Evolutionary conservation across 1,140 invertebrate genomes (phyloP).

Genomic region (Anagrus nilaparvatae): DNA sequence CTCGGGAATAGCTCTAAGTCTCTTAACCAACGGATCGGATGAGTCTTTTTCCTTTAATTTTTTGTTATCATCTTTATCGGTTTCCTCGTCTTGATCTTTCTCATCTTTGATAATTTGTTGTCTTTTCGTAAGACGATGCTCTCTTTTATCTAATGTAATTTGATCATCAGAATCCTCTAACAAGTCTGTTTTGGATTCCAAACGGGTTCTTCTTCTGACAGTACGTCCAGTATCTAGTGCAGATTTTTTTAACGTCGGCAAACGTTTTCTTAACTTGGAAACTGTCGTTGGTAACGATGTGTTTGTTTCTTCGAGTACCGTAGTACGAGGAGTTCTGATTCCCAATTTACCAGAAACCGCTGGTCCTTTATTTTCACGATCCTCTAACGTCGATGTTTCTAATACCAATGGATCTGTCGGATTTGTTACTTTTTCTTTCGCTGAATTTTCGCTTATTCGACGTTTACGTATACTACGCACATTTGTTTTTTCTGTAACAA

Average conservation of each 20-base stretch:
- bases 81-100: conserved; percentile 12
- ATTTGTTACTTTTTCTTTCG: conserved; percentile 22
- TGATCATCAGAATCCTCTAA: conserved; percentile 16
- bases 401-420: too few relatives aligned
- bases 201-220: conserved; percentile 12
- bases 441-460: conserved; percentile 29
- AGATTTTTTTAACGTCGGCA: background rate
- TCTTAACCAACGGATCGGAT: conserved; percentile 26
- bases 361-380: conserved; percentile 41
- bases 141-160: background rate
- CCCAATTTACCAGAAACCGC: conserved; percentile 26
- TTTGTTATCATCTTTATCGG: conserved; percentile 10
- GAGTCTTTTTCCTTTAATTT: conserved; percentile 12
- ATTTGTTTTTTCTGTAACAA: conserved; percentile 35
- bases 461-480: conserved; percentile 29
- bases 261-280: background rate
- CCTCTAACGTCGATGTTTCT: conserved; percentile 31
- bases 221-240: conserved; percentile 11
- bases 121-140: background rate
- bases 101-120: conserved; percentile 7
- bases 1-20: conserved; percentile 16
- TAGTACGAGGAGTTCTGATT: conserved; percentile 31
- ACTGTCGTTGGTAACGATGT: conserved; percentile 26
- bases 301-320: conserved; percentile 39
- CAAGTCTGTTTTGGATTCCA: background rate